Evolutionary conservation across 2,888 invertebrate species (phyloP).

Genomic region (Drosophila leonis): DNA sequence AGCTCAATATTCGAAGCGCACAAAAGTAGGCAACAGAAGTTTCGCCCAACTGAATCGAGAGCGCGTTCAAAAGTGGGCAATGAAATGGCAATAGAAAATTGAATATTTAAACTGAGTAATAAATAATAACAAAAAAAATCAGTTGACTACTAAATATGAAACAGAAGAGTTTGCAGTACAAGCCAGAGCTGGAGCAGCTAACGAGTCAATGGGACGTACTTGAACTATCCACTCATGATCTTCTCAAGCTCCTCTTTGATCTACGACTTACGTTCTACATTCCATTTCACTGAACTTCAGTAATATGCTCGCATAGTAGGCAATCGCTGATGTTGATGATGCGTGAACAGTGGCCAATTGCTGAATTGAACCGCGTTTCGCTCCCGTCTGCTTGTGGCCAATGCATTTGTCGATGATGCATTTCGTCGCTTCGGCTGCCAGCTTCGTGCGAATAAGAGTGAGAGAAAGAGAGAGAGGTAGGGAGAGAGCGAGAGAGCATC

Average conservation of each 20-base stretch:
- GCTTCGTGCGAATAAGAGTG: constrained; percentile 20
- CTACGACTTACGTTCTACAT: no score
- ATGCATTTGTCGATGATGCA: constrained; percentile 59
- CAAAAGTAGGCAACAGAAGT: constrained; percentile 38
- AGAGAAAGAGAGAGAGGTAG: constrained; percentile 10
- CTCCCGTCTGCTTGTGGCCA: constrained; percentile 39
- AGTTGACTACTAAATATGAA: neutral
- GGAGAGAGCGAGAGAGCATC: constrained; percentile 25
- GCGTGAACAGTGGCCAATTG: constrained; percentile 1
- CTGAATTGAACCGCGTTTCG: constrained; percentile 25
- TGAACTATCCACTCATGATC: neutral
- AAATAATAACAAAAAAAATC: neutral
- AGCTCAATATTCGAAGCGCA: neutral
- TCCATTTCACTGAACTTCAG: neutral
- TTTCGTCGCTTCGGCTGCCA: constrained; percentile 33
- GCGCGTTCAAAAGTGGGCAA: neutral
- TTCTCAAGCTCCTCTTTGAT: neutral
- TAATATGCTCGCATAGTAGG: neutral
- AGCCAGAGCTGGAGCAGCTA: neutral
- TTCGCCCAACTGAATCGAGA: neutral
- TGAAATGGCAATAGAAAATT: neutral
- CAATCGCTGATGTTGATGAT: neutral
- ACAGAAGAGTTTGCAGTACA: neutral
- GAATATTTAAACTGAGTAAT: neutral
- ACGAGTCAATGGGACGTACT: neutral